These are phyloP conservation scores for Notiomystis cincta DNA, from an alignment of 2,113 vertebrate species.

Conservation along the genomic window DNA sequence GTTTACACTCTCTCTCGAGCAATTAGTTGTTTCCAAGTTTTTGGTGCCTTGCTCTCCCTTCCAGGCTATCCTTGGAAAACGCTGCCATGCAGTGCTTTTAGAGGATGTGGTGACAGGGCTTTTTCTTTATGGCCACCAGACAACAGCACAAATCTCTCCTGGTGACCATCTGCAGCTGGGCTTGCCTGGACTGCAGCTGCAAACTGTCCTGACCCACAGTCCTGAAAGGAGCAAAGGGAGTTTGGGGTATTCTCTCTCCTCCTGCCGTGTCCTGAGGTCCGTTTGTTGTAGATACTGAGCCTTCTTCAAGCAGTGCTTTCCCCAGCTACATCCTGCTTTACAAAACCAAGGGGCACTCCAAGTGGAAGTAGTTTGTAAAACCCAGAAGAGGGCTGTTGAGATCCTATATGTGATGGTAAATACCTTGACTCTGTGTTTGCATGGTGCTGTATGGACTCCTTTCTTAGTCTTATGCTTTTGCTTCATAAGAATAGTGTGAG, in stretches of 20 bases:
- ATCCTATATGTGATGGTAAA: not conserved
- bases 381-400: not conserved
- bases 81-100: not conserved
- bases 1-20: conserved; percentile 9
- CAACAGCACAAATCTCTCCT: not conserved
- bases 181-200: not conserved
- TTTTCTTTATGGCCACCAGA: not conserved
- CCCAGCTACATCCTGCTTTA: not conserved
- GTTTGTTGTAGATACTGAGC: not conserved
- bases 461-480: not conserved
- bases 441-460: not conserved
- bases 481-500: not conserved
- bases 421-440: not conserved
- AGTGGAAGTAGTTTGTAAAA: not conserved
- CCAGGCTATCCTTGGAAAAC: not conserved
- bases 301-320: not conserved
- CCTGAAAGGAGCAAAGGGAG: not conserved
- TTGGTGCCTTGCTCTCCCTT: not conserved
- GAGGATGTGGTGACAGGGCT: not conserved
- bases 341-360: not conserved
- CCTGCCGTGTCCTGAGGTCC: not conserved
- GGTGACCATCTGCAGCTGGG: not conserved
- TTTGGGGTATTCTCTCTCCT: not conserved
- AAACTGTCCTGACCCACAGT: not conserved
- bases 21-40: conserved; percentile 18